These are phyloP conservation scores for Achatina immaculata DNA, from an alignment of 1,140 invertebrate species.

Conservation along the genomic window DNA sequence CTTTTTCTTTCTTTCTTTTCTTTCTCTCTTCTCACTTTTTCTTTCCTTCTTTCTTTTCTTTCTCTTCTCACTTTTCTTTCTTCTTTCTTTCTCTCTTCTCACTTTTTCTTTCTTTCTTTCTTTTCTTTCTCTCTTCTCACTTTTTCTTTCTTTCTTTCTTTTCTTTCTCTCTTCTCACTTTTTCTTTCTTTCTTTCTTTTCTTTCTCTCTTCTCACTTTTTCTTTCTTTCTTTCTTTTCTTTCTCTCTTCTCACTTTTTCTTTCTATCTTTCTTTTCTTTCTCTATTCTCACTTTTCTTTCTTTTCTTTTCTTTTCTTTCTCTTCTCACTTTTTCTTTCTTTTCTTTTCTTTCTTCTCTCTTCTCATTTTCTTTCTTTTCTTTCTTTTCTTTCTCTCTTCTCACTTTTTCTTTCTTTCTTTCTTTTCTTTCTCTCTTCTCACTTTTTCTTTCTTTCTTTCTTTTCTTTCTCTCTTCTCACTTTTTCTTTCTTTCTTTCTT, in stretches of 20 bases:
- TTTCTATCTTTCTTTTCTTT: neutral
- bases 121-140: too few relatives aligned
- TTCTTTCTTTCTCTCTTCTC: too few relatives aligned
- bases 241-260: neutral
- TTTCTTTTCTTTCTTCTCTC: neutral
- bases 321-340: neutral
- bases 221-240: constrained; percentile 12
- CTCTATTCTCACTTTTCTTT: neutral
- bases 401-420: constrained; percentile 6
- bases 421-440: neutral
- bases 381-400: neutral
- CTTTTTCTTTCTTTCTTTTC: too few relatives aligned
- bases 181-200: too few relatives aligned
- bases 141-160: too few relatives aligned
- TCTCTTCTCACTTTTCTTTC: too few relatives aligned
- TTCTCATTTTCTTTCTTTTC: neutral
- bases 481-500: constrained; percentile 19
- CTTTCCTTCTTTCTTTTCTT: too few relatives aligned
- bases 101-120: too few relatives aligned
- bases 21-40: too few relatives aligned
- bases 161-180: too few relatives aligned
- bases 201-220: neutral
- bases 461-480: constrained; percentile 6
- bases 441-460: neutral
- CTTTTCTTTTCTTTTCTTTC: constrained; percentile 8